Conservation (phyloP, 2,113 vertebrate species). For the Muntiacus muntjak region DNA sequence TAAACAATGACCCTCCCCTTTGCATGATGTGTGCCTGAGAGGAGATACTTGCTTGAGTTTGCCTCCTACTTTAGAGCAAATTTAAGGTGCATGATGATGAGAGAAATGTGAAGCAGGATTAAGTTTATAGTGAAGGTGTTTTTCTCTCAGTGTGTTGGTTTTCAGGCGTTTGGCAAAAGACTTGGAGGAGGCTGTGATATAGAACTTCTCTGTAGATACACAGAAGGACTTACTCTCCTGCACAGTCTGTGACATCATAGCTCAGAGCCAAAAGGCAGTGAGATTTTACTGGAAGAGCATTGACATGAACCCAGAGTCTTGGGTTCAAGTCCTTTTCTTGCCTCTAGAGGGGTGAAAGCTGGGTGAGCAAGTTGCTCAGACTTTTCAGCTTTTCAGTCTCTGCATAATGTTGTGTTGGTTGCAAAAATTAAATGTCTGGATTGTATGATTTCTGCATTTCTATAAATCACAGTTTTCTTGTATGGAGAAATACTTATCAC, state of each 20-base stretch:
- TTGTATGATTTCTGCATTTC: not conserved
- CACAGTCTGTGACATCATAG: not conserved
- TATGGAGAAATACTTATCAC: not conserved
- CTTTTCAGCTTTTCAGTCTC: not conserved
- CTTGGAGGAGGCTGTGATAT: not conserved
- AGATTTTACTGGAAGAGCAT: not conserved
- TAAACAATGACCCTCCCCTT: conserved; percentile 45
- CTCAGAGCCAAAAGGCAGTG: not conserved
- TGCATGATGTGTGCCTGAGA: not conserved
- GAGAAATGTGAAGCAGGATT: not conserved
- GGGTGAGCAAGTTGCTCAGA: not conserved
- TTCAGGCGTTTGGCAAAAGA: not conserved
- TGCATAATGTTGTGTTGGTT: not conserved
- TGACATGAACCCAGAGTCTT: not conserved
- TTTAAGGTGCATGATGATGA: not conserved
- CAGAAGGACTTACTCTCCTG: not conserved
- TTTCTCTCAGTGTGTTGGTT: not conserved
- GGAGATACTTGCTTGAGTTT: not conserved
- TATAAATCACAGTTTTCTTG: not conserved
- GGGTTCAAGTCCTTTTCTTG: not conserved
- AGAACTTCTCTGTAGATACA: not conserved
- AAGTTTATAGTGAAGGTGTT: not conserved
- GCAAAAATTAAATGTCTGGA: not conserved
- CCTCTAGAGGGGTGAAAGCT: not conserved
- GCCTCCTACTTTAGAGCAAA: not conserved